Evolutionary conservation across 2,113 vertebrate genomes (phyloP).

Genomic region (Pipra filicauda): DNA sequence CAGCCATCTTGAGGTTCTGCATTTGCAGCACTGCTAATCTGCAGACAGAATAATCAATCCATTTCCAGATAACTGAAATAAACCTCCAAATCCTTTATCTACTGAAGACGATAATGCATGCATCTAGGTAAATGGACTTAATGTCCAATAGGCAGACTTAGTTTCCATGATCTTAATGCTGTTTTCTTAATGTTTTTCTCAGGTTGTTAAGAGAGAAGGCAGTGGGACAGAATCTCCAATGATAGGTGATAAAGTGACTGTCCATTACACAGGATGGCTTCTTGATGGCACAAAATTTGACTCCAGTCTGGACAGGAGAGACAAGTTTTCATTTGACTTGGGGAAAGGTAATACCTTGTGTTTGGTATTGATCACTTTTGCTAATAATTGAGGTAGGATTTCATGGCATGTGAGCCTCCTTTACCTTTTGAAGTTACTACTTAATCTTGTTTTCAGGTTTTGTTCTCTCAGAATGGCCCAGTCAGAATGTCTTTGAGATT

Average conservation of each 20-base stretch:
- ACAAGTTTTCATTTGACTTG: slow-evolving; percentile 93
- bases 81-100: not conserved
- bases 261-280: slow-evolving; percentile 94
- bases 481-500: not conserved
- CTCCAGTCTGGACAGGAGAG: slow-evolving; percentile 89
- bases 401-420: not conserved
- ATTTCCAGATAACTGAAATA: not conserved
- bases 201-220: slow-evolving; percentile 92
- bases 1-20: slow-evolving; percentile 11
- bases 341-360: slow-evolving; percentile 85
- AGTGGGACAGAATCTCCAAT: slow-evolving; percentile 85
- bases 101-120: fast-evolving
- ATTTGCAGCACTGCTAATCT: not conserved
- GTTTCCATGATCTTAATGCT: not conserved
- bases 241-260: slow-evolving; percentile 93
- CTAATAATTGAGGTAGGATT: not conserved
- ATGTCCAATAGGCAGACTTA: not conserved
- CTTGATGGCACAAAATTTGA: slow-evolving; percentile 93
- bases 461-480: not conserved
- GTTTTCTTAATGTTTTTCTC: not conserved
- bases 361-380: not conserved
- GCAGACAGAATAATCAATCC: not conserved
- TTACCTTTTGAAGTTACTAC: not conserved
- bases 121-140: not conserved
- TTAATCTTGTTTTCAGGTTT: not conserved